A percentile compares a stretch with the other conserved stretches of the same genome.
Conservation (phyloP, 1,140 invertebrate genomes). For the Bombus soroeensis region DNA sequence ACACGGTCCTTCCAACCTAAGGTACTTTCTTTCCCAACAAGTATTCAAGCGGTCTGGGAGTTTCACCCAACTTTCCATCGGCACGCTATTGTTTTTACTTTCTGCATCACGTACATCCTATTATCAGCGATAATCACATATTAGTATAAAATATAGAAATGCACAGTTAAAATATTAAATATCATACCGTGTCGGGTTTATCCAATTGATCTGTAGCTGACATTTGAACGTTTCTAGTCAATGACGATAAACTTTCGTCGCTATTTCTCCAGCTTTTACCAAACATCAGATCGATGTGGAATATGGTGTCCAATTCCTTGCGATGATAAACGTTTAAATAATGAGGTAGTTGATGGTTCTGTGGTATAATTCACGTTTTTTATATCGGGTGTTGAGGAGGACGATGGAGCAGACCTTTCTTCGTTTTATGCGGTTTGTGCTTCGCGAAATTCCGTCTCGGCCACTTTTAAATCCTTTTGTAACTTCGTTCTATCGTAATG, state of each 20-base stretch:
- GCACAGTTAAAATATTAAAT: not conserved
- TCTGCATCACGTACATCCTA: slow-evolving; percentile 55
- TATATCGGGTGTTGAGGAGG: slow-evolving; percentile 74
- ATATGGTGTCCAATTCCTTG: slow-evolving; percentile 88
- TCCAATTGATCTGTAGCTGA: slow-evolving; percentile 78
- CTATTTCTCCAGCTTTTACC: slow-evolving; percentile 79
- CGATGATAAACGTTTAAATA: slow-evolving; percentile 78
- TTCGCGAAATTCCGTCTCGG: slow-evolving; percentile 83
- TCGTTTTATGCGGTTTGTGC: slow-evolving; percentile 83
- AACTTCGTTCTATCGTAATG: slow-evolving; percentile 84
- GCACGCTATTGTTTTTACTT: slow-evolving; percentile 48
- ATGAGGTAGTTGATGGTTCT: slow-evolving; percentile 74
- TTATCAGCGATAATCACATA: not conserved
- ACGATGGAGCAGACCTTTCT: slow-evolving; percentile 82
- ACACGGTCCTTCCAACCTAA: slow-evolving; percentile 83
- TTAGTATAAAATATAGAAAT: not conserved
- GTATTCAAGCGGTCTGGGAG: slow-evolving; percentile 84
- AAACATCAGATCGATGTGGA: slow-evolving; percentile 86
- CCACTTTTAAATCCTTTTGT: slow-evolving; percentile 82
- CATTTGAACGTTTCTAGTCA: slow-evolving; percentile 76
- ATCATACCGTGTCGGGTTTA: slow-evolving; percentile 66
- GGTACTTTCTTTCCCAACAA: slow-evolving; percentile 87
- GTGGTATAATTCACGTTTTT: slow-evolving; percentile 78
- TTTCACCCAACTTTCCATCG: slow-evolving; percentile 87
- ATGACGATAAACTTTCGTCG: slow-evolving; percentile 74